Conservation (phyloP, 2,888 invertebrate species). For the Platynereis dumerilii region DNA sequence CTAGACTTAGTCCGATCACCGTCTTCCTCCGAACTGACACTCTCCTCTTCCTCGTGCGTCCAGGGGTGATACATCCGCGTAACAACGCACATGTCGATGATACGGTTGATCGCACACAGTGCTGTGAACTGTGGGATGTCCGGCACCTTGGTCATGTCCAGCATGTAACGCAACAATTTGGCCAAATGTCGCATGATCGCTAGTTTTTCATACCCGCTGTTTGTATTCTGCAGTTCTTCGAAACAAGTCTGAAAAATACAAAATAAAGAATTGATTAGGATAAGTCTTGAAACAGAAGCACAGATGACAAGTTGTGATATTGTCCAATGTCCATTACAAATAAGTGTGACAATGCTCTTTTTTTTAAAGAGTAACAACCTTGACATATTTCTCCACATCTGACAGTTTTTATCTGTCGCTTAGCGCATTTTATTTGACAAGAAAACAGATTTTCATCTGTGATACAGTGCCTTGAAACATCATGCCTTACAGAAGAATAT, state of each 20-base stretch:
- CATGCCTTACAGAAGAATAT: too few relatives aligned
- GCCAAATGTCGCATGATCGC: slow-evolving; percentile 65
- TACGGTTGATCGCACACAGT: slow-evolving; percentile 68
- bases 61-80: slow-evolving; percentile 61
- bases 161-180: slow-evolving; percentile 67
- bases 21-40: background rate
- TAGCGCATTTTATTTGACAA: too few relatives aligned
- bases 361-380: too few relatives aligned
- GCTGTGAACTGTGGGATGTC: slow-evolving; percentile 67
- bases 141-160: slow-evolving; percentile 67
- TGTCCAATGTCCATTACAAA: too few relatives aligned
- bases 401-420: too few relatives aligned
- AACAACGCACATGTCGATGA: slow-evolving; percentile 67
- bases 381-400: too few relatives aligned
- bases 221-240: slow-evolving; percentile 32
- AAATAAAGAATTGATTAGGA: too few relatives aligned
- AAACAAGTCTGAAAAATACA: slow-evolving; percentile 34
- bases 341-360: too few relatives aligned
- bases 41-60: slow-evolving; percentile 14
- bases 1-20: background rate
- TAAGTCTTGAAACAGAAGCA: too few relatives aligned
- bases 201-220: slow-evolving; percentile 42
- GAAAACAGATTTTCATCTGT: too few relatives aligned
- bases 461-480: too few relatives aligned
- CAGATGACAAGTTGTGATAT: too few relatives aligned